These are phyloP conservation scores for Nicator chloris DNA, from an alignment of 2,113 vertebrate species.

Conservation along the genomic window DNA sequence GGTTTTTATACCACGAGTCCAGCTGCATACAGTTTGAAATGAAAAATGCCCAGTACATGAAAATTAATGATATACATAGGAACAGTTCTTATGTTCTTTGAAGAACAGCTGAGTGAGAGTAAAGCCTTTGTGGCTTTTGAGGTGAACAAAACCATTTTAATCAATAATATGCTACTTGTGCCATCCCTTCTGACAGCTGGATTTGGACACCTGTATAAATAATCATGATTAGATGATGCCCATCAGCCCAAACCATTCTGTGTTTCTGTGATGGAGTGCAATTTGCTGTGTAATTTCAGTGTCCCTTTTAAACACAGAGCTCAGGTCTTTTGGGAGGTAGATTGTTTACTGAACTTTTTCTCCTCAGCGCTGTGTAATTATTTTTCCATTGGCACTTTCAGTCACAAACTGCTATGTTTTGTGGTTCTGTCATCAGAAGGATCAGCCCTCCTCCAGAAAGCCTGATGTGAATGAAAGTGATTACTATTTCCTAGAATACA, in stretches of 20 bases:
- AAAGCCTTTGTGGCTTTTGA: background rate
- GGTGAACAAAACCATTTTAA: background rate
- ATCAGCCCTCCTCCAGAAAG: background rate
- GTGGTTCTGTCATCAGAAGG: background rate
- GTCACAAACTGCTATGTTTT: background rate
- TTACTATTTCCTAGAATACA: conserved; percentile 5
- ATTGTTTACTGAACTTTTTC: background rate
- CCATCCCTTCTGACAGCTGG: background rate
- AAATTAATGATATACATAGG: background rate
- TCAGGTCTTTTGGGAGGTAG: background rate
- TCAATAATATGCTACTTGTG: background rate
- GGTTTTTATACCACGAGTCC: background rate
- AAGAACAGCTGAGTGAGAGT: background rate
- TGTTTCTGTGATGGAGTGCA: background rate
- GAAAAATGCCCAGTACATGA: background rate
- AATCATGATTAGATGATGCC: background rate
- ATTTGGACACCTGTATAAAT: background rate
- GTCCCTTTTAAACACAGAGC: background rate
- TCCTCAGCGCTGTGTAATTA: background rate
- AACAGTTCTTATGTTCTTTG: background rate
- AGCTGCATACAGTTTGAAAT: background rate
- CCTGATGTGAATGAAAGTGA: conserved; percentile 7
- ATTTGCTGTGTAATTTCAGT: background rate
- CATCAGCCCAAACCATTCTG: background rate
- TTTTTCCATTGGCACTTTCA: background rate